Evolutionary conservation across 2,888 invertebrate genomes (phyloP), one percentile per base, ranked within the genome.

Genomic region (Ischnura elegans): DNA sequence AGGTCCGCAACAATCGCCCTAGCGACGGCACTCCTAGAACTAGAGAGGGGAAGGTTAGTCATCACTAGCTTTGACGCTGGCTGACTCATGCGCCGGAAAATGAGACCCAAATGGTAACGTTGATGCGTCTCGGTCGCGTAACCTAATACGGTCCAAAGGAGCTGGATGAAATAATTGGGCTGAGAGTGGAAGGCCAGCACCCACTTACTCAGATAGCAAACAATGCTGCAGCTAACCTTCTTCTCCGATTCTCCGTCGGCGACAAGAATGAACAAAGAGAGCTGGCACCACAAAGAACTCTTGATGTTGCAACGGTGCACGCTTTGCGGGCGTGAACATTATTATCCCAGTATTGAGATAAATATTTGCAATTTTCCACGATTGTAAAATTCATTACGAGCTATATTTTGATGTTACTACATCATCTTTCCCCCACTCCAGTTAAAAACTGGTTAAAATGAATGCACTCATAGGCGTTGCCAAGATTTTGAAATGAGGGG

Each of bases 1-100:
- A 19, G 51, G 16, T 8, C 51, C 21, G 0, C 8, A 61, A 61
- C n/a, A 10, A 61, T 3, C n/a, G 13, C 76, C 76, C n/a, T n/a
- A n/a, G 25, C 61, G 10, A 36, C 16, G 76, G 76, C 36, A 76
- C 76, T 76, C 76, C 76, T 76, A 76, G 29, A 36, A 36, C 76
- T 76, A 76, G 76, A 36, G 76, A 76, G 76, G 76, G 76, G 36
- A 29, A 76, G 76, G 76, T 76, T 76, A 76, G 76, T 76, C 76
- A 76, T 76, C 76, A 19, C 76, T 61, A 21, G 29, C 1, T 36
- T 76, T 6, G 76, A 36, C 36, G 76, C 76, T 76, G 76, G 36
- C 76, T 76, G 29, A n/a, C n/a, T n/a, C n/a, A n/a, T n/a, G 36
- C 16, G 36, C 76, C 29, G 76, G 76, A 76, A 76, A 76, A 36